A percentile compares a stretch with the other conserved stretches of the same genome.
Evolutionary conservation across 1,140 invertebrate species (phyloP).

Genomic region (Reticulitermes speratus): DNA sequence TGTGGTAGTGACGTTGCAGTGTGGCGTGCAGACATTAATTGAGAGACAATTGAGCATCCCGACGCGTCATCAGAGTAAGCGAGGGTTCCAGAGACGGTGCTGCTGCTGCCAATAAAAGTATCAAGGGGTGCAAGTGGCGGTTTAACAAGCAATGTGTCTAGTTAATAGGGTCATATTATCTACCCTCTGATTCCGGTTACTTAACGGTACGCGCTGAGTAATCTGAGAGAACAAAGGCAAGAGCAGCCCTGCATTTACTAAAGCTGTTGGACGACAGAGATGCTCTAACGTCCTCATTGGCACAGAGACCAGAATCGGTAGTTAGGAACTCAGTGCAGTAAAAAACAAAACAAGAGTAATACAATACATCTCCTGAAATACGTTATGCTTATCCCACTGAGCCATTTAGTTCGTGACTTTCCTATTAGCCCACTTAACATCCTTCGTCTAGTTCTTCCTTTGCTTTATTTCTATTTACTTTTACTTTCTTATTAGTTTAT

Average conservation of each 20-base stretch:
- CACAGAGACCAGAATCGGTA: too few relatives aligned
- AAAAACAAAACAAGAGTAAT: too few relatives aligned
- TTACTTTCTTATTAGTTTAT: too few relatives aligned
- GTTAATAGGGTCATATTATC: conserved; percentile 16
- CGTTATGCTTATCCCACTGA: too few relatives aligned
- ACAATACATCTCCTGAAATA: too few relatives aligned
- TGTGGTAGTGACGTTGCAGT: background rate
- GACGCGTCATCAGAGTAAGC: background rate
- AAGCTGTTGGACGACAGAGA: too few relatives aligned
- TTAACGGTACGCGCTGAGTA: background rate
- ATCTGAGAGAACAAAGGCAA: conserved; percentile 10
- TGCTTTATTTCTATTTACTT: too few relatives aligned
- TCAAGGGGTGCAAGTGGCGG: conserved; percentile 15
- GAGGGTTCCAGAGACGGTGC: background rate
- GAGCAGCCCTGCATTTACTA: background rate
- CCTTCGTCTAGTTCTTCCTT: too few relatives aligned
- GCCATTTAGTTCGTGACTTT: too few relatives aligned
- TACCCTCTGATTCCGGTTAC: background rate
- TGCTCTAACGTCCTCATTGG: too few relatives aligned
- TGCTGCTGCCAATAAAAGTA: conserved; percentile 14
- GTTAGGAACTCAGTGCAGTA: too few relatives aligned
- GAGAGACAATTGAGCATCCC: conserved; percentile 9
- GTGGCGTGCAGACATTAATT: conserved; percentile 17
- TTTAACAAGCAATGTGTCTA: conserved; percentile 16
- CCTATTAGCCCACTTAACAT: too few relatives aligned